phyloP scores from a whole-genome alignment of 2,888 invertebrate species.

The Taenaris catops region DNA sequence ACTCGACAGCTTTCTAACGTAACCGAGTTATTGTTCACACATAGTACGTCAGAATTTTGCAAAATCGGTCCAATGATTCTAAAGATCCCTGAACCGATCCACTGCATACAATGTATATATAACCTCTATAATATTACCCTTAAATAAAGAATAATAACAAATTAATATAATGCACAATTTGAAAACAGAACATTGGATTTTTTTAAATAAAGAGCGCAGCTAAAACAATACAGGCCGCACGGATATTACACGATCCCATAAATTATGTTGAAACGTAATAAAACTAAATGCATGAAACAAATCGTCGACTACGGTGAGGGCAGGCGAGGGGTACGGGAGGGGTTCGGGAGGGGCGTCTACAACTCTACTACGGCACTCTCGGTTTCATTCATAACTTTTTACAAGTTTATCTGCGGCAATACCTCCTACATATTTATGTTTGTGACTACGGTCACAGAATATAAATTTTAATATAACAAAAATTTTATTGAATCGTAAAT shows the following conservation, averaged over 20 bases:
- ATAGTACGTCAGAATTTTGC: too few relatives aligned
- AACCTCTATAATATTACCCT: too few relatives aligned
- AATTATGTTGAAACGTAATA: slow-evolving; percentile 67
- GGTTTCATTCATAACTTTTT: slow-evolving; percentile 81
- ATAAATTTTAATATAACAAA: slow-evolving; percentile 11
- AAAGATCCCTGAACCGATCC: too few relatives aligned
- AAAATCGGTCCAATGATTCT: too few relatives aligned
- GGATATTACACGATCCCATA: slow-evolving; percentile 45
- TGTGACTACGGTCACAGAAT: slow-evolving; percentile 62
- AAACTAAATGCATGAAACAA: slow-evolving; percentile 74
- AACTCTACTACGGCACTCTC: slow-evolving; percentile 78
- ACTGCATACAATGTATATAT: too few relatives aligned
- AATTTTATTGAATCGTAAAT: too few relatives aligned
- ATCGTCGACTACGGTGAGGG: slow-evolving; percentile 43
- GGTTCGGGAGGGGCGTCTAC: slow-evolving; percentile 43
- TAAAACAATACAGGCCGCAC: slow-evolving; percentile 16
- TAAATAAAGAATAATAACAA: too few relatives aligned
- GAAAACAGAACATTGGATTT: too few relatives aligned
- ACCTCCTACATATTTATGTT: slow-evolving; percentile 78
- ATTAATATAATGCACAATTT: too few relatives aligned
- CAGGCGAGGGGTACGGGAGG: slow-evolving; percentile 31
- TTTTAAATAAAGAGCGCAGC: too few relatives aligned
- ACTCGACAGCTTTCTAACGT: too few relatives aligned
- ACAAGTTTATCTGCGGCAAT: slow-evolving; percentile 77
- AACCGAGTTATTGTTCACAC: too few relatives aligned